These are phyloP conservation scores for Macrocentrus cingulum DNA, from an alignment of 1,140 invertebrate species.

Conservation along the genomic window DNA sequence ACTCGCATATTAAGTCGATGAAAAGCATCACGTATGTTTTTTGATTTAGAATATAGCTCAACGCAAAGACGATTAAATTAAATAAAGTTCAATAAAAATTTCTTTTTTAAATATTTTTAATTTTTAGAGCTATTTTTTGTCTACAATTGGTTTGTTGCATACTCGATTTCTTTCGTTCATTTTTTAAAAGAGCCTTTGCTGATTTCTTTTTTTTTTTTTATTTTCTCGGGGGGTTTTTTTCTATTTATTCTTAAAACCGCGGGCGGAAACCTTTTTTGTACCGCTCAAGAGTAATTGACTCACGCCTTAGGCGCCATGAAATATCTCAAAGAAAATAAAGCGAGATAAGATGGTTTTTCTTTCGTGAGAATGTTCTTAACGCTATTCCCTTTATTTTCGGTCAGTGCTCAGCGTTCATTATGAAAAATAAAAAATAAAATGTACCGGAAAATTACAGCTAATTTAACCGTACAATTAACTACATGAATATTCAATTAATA, in stretches of 20 bases:
- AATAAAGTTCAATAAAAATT: too few relatives aligned
- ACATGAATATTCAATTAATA: too few relatives aligned
- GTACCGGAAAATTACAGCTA: not conserved
- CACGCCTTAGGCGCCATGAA: constrained; percentile 19
- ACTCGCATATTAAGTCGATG: too few relatives aligned
- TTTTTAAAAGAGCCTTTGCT: not conserved
- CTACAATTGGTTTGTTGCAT: too few relatives aligned
- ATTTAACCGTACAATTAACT: too few relatives aligned
- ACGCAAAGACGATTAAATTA: too few relatives aligned
- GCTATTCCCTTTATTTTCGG: not conserved
- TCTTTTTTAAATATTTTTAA: too few relatives aligned
- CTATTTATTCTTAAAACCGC: constrained; percentile 13
- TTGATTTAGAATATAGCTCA: too few relatives aligned
- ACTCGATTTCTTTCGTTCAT: not conserved
- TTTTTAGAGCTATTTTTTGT: too few relatives aligned
- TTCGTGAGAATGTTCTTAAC: not conserved
- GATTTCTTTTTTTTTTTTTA: not conserved
- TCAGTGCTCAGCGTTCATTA: constrained; percentile 8
- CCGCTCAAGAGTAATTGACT: constrained; percentile 23
- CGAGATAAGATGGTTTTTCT: constrained; percentile 17
- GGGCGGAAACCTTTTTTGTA: constrained; percentile 13
- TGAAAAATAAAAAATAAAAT: not conserved
- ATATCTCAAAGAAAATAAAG: constrained; percentile 26
- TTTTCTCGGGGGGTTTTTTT: constrained; percentile 9
- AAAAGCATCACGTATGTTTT: too few relatives aligned